Base-by-base conservation (phyloP, 2,888 invertebrate genomes). In the Galerucella calmariensis region DNA sequence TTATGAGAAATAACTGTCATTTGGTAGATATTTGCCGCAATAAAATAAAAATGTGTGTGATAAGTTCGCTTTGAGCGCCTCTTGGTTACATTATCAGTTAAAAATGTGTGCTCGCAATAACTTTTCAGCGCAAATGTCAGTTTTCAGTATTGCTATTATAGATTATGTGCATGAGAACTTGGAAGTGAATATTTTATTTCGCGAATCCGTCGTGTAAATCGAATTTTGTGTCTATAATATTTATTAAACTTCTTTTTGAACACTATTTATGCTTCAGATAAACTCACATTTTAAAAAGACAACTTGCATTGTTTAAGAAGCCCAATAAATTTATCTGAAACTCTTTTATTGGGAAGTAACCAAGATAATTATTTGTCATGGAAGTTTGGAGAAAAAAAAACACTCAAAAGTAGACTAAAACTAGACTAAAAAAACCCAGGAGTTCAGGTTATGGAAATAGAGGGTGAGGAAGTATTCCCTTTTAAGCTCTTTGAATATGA, bases 21-120 rank as follows among this genome's bases (percentile, higher is more conserved):
- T 62, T 20, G 20, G 51, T 44, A 51, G 53, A 68, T 68, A 73
- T 66, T 73, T 56, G 51, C 24, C 24, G 73, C 56, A 68, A 73
- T 73, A 73, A 73, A 73, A 73, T 53, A 67, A 53, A 73, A 68
- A 63, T 68, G 73, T 61, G 62, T 41, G 41, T 16, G 63, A 63
- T 63, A 63, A 63, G 63, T 27, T 44, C 63, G 44, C 16, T 16
- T 63, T n/a, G n/a, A 63, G 44, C 35, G 63, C 16, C 27, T 41
- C 35, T 16, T 63, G 63, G 35, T 63, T 35, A 16, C 35, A 24
- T 41, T 63, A 63, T 63, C 44, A 41, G 41, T 63, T 63, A 63
- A 63, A 63, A 63, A 27, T 59, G 20, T 12, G 11, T 59, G 59
- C 24, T 59, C 12, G 59, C 27, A 20, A 11, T 20, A 27, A 58